phyloP scores from a whole-genome alignment of 2,797 vertebrate species.

The Protosalanx chinensis region DNA sequence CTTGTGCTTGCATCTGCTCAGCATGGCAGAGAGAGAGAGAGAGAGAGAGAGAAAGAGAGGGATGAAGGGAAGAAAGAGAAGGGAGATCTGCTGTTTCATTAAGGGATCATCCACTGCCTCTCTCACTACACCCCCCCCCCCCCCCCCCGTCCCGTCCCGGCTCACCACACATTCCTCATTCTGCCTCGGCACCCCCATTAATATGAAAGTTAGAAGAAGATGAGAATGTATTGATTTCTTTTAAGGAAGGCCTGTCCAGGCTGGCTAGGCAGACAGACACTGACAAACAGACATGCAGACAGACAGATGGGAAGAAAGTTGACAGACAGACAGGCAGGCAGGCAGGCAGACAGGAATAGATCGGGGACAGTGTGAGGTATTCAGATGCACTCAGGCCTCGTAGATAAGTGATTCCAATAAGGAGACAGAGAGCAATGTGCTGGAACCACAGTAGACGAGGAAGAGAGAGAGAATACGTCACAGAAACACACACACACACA shows the following conservation, averaged over 20 bases:
- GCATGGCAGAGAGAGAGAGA: slow-evolving; percentile 68
- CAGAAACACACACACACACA: background rate
- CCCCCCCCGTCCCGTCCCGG: slow-evolving; percentile 40
- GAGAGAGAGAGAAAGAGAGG: slow-evolving; percentile 9
- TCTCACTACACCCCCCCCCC: slow-evolving; percentile 50
- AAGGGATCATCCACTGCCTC: slow-evolving; percentile 80
- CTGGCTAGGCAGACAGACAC: background rate
- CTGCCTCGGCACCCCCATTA: slow-evolving; percentile 80
- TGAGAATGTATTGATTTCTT: slow-evolving; percentile 92
- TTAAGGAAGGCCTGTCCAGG: slow-evolving; percentile 75
- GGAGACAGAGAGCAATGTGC: slow-evolving; percentile 79
- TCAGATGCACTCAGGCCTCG: slow-evolving; percentile 55
- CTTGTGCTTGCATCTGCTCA: slow-evolving; percentile 90
- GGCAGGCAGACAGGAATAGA: background rate
- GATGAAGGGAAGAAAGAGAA: slow-evolving; percentile 4
- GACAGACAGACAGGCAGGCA: background rate
- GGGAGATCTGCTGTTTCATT: slow-evolving; percentile 77
- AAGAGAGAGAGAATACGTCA: background rate
- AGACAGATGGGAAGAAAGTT: too few relatives aligned
- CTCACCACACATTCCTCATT: slow-evolving; percentile 78
- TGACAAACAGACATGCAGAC: too few relatives aligned
- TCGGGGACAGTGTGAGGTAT: background rate
- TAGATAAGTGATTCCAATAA: slow-evolving; percentile 89
- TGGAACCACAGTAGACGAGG: slow-evolving; percentile 23
- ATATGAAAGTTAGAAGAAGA: slow-evolving; percentile 92